phyloP scores from a whole-genome alignment of 1,140 invertebrate genomes.

The Scaptomyza montana region DNA sequence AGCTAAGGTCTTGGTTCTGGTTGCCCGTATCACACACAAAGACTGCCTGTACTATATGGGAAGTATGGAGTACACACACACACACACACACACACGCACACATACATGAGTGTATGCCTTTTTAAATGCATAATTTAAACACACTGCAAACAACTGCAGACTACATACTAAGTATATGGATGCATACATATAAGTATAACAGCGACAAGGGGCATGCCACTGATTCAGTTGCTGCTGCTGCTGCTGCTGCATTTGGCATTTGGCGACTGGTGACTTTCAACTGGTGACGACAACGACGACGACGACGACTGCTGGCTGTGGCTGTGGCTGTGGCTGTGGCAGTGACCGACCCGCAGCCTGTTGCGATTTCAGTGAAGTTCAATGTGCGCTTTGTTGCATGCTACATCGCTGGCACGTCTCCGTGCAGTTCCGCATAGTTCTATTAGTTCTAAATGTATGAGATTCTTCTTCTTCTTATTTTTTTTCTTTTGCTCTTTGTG shows the following conservation, averaged over 20 bases:
- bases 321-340: slow-evolving; percentile 39
- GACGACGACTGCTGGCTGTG: slow-evolving; percentile 1
- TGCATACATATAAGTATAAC: not conserved
- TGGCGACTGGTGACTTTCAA: slow-evolving; percentile 4
- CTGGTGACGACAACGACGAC: not conserved
- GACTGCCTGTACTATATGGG: not conserved
- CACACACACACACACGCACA: not conserved
- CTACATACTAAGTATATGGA: slow-evolving; percentile 2
- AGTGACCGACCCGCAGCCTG: slow-evolving; percentile 68
- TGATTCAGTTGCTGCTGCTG: not conserved
- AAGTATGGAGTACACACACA: not conserved
- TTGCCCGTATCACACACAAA: slow-evolving; percentile 5
- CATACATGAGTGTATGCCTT: no score
- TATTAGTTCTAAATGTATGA: not conserved
- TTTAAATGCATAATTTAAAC: slow-evolving; percentile 19
- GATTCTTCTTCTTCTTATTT: not conserved
- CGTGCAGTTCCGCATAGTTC: slow-evolving; percentile 64
- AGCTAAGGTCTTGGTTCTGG: not conserved
- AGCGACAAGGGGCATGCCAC: slow-evolving; percentile 10
- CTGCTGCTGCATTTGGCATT: slow-evolving; percentile 35
- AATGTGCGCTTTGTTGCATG: slow-evolving; percentile 61
- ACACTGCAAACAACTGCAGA: slow-evolving; percentile 13
- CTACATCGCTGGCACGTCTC: slow-evolving; percentile 26
- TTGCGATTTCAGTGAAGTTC: slow-evolving; percentile 61
- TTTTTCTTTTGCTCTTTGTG: no score